Conservation (phyloP, 2,888 invertebrate species). For the Chalcosyrphus nemorum region DNA sequence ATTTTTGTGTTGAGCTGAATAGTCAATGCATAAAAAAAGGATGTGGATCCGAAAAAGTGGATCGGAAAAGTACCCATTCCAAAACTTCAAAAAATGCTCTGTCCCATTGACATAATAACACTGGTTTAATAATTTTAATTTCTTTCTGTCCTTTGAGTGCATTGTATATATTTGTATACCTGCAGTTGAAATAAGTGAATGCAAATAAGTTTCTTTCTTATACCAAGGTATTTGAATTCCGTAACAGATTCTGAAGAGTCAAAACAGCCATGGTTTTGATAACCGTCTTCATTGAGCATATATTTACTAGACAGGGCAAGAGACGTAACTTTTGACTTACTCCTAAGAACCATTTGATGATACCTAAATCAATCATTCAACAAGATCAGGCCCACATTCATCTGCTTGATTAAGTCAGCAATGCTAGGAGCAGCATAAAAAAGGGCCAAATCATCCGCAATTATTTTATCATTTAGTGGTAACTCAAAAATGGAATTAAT, state of each 20-base stretch:
- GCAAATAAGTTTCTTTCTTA: too few relatives aligned
- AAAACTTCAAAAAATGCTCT: conserved; percentile 16
- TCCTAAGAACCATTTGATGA: background rate
- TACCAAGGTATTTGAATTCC: background rate
- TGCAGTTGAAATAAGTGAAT: too few relatives aligned
- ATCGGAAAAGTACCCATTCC: conserved; percentile 23
- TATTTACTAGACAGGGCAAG: background rate
- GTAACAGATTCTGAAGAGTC: background rate
- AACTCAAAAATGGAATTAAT: too few relatives aligned
- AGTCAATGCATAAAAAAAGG: too few relatives aligned
- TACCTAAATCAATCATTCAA: background rate
- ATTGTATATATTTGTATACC: too few relatives aligned
- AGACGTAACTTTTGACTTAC: background rate
- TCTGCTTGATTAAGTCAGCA: background rate
- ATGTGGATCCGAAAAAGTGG: conserved; percentile 10
- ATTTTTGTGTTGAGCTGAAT: too few relatives aligned
- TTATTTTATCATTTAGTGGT: background rate
- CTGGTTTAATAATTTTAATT: too few relatives aligned
- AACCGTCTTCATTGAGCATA: background rate
- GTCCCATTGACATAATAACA: conserved; percentile 27
- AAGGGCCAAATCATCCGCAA: background rate
- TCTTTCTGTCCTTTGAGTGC: too few relatives aligned
- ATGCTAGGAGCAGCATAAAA: background rate
- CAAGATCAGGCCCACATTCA: background rate
- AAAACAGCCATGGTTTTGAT: background rate